Base-by-base conservation (phyloP, 2,113 vertebrate genomes). In the Colinus virginianus region DNA sequence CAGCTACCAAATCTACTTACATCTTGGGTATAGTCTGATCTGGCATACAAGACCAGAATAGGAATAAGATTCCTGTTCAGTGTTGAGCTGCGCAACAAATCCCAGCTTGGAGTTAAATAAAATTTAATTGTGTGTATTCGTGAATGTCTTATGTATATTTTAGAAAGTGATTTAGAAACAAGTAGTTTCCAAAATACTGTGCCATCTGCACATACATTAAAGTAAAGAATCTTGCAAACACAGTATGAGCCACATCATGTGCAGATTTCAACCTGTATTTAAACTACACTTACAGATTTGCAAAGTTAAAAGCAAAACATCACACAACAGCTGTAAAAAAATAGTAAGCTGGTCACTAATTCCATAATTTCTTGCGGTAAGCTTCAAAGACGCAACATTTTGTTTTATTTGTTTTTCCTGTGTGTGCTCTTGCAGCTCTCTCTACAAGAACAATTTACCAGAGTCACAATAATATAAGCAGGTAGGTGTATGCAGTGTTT, bases 261-360 rank as follows among this genome's bases (percentile, higher is more conserved):
- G 58, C 32, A 48, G 15, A 23, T 89, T 82, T 76, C 26, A 53
- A 20, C 11, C 28, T 49, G 15, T 32, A 34, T 91, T 90, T 84
- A 71, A 80, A 5, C 2, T 74, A 20, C 0, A 0, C 7, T 0
- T 2, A 15, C 53, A 46, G 48, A 34, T 80, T 20, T 74, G 23
- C 10, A 21, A 43, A 63, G 70, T 32, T 49, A 16, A 46, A 87
- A 46, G 4, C 36, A 82, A 58, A 45, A 14, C 16, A 6, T 56
- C 16, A 26, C 1, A 15, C 4, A 40, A 1, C 34, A 78, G 78
- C 15, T 78, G 1, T 36, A 1, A 3, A 48, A 46, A 64, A 42
- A 10, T 28, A 40, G 9, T 9, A 10, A 46, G 8, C 17, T 75
- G 34, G 13, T 67, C 25, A 26, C 19, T 66, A 59, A 45, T 36